These are phyloP conservation scores for Mimumesa dahlbomi DNA, from an alignment of 2,888 invertebrate genomes.

Conservation along the genomic window DNA sequence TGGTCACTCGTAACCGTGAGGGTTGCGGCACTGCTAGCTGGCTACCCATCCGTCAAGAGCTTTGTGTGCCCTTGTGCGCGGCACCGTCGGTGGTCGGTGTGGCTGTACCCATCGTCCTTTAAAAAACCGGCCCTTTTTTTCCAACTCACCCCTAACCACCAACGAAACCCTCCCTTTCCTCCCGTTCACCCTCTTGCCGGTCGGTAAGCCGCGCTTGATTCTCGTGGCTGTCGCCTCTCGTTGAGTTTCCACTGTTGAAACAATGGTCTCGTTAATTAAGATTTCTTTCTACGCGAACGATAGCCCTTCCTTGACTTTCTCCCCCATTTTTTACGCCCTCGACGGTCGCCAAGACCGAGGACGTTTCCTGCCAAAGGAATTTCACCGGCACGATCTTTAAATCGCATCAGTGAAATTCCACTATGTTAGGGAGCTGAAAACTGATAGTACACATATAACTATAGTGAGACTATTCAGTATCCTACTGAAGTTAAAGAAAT, in stretches of 20 bases:
- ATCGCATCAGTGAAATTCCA: no score
- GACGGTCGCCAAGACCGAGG: no score
- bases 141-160: constrained; percentile 35
- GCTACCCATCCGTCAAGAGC: constrained; percentile 80
- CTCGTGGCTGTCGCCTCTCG: constrained; percentile 58
- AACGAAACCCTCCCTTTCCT: constrained; percentile 28
- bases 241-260: constrained; percentile 81
- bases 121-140: constrained; percentile 61
- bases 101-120: constrained; percentile 67
- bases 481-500: no score
- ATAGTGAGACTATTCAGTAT: no score
- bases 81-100: constrained; percentile 58
- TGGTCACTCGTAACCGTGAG: constrained; percentile 75
- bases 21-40: constrained; percentile 73
- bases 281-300: constrained; percentile 84
- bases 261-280: constrained; percentile 90
- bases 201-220: constrained; percentile 55
- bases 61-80: constrained; percentile 73
- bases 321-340: background rate
- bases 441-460: no score
- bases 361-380: no score
- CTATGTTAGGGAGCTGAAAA: no score
- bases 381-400: no score
- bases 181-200: constrained; percentile 3
- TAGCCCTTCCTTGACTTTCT: constrained; percentile 30